phyloP scores from a whole-genome alignment of 2,113 vertebrate genomes.

The Carassius carassius region DNA sequence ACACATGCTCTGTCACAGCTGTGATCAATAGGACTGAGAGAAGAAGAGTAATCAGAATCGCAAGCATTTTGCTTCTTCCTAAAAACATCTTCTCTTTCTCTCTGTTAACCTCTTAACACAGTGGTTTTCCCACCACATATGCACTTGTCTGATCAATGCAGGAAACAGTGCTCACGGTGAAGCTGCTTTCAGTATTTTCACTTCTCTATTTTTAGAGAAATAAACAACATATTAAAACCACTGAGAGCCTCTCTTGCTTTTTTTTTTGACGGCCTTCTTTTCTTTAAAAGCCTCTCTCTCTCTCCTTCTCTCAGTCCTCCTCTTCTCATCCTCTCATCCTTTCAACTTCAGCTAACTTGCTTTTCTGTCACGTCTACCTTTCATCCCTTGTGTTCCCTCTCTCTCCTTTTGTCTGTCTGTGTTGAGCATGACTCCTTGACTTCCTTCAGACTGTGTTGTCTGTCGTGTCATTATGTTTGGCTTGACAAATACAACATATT shows the following conservation, averaged over 20 bases:
- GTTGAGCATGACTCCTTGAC: background rate
- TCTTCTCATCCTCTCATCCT: background rate
- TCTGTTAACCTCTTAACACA: background rate
- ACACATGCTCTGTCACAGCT: background rate
- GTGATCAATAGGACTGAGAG: background rate
- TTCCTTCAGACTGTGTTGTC: background rate
- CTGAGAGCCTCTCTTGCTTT: background rate
- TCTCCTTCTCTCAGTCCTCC: background rate
- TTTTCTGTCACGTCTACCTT: background rate
- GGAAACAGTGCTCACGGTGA: conserved; percentile 13
- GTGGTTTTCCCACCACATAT: background rate
- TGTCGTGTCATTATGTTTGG: background rate
- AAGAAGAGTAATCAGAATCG: background rate
- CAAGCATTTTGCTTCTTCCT: background rate
- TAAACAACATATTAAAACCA: background rate
- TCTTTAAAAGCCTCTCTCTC: conserved; percentile 36
- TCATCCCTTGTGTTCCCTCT: background rate
- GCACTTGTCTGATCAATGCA: conserved; percentile 25
- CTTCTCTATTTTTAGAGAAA: conserved; percentile 46
- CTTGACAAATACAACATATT: background rate
- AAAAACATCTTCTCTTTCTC: background rate
- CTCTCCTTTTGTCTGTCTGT: background rate
- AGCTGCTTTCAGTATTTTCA: conserved; percentile 38
- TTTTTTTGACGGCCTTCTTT: background rate
- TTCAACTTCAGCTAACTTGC: background rate